These are phyloP conservation scores for Riptortus pedestris DNA, from an alignment of 1,140 invertebrate species.

Conservation along the genomic window DNA sequence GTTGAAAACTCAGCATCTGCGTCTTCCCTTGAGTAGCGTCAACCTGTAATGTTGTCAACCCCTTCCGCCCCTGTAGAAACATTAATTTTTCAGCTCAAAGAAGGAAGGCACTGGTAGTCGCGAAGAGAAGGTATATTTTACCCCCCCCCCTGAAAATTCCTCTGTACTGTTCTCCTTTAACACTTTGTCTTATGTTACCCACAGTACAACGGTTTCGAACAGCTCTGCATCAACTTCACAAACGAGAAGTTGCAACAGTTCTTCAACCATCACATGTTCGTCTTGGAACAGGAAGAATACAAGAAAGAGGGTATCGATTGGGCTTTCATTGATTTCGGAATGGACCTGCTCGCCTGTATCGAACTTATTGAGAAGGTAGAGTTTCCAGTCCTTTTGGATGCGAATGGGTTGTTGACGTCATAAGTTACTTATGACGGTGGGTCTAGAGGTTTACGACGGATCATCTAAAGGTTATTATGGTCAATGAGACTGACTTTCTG, in stretches of 20 bases:
- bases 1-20: background rate
- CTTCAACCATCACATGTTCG: constrained; percentile 99
- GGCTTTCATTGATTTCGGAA: constrained; percentile 95
- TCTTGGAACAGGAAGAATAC: constrained; percentile 95
- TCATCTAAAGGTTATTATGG: background rate
- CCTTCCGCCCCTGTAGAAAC: background rate
- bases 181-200: background rate
- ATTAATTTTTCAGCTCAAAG: too few relatives aligned
- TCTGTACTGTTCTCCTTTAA: background rate
- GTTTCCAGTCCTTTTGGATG: background rate
- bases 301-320: constrained; percentile 89
- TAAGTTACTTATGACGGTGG: background rate
- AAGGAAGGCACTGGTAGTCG: too few relatives aligned
- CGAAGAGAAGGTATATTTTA: background rate
- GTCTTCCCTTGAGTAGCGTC: background rate
- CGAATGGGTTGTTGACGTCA: background rate
- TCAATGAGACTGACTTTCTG: constrained; percentile 2
- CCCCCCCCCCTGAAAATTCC: background rate
- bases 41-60: too few relatives aligned
- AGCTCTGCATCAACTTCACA: constrained; percentile 97
- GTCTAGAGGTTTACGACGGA: background rate
- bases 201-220: constrained; percentile 95
- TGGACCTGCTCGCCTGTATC: constrained; percentile 93
- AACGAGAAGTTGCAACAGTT: constrained; percentile 96
- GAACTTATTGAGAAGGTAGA: constrained; percentile 91